A percentile compares a stretch with the other conserved stretches of the same genome.
These are phyloP conservation scores for Ataeniobius toweri DNA, from an alignment of 2,797 vertebrate genomes.

Conservation along the genomic window DNA sequence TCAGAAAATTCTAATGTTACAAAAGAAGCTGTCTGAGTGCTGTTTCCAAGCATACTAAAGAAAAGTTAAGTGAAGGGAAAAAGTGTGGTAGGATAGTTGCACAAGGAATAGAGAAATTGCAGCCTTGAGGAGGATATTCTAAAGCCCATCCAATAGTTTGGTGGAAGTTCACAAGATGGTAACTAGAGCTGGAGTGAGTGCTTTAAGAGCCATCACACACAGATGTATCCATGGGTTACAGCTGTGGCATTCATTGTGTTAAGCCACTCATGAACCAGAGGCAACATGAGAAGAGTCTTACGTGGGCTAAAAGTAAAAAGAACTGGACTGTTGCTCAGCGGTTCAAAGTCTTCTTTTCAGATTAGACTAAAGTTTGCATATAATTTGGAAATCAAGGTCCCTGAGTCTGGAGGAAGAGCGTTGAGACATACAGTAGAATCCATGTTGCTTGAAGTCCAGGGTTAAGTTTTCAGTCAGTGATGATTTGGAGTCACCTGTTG, in stretches of 20 bases:
- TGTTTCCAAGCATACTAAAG: neutral
- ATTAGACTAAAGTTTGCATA: neutral
- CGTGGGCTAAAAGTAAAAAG: neutral
- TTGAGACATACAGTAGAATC: neutral
- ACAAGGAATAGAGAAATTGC: neutral
- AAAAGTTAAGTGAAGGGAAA: neutral
- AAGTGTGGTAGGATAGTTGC: neutral
- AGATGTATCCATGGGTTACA: neutral
- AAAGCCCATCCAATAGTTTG: neutral
- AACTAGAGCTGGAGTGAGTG: neutral
- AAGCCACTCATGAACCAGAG: neutral
- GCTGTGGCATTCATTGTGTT: neutral
- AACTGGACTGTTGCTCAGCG: neutral
- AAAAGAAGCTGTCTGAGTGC: neutral
- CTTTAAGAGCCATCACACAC: neutral
- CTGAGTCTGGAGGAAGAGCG: neutral
- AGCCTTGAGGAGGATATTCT: neutral
- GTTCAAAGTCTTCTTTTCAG: neutral
- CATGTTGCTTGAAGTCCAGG: neutral
- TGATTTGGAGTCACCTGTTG: neutral
- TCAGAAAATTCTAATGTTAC: no score
- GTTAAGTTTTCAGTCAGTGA: neutral
- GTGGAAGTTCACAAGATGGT: neutral
- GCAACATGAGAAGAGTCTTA: neutral
- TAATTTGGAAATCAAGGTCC: neutral